Evolutionary conservation across 23 tunicate genomes (phyloP).

Genomic region (Halocynthia roretzi): DNA sequence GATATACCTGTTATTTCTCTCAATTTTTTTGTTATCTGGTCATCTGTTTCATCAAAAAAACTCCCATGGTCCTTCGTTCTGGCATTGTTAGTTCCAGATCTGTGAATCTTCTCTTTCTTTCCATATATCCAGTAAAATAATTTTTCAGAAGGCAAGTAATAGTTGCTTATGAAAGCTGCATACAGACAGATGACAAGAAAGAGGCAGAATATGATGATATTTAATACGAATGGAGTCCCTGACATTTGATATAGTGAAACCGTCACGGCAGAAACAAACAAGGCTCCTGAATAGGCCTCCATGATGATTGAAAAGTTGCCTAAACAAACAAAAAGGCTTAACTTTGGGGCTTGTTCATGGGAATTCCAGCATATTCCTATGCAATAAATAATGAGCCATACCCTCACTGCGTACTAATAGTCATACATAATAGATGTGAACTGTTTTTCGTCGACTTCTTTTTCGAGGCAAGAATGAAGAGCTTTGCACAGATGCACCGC

Average conservation of each 20-base stretch:
- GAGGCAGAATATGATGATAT: conserved; percentile 6
- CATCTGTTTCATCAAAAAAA: conserved; percentile 26
- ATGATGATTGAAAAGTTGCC: not conserved
- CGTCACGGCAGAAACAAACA: not conserved
- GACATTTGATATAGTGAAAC: conserved; percentile 5
- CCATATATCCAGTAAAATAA: conserved; percentile 5
- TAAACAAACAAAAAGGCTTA: not conserved
- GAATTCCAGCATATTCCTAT: no score
- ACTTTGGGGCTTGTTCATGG: no score
- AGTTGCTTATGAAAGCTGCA: not conserved
- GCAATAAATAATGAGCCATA: not conserved
- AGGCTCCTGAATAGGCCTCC: not conserved
- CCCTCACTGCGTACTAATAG: conserved; percentile 16
- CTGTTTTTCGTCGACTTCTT: conserved; percentile 42
- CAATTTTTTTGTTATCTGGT: conserved; percentile 67
- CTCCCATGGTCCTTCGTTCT: not conserved
- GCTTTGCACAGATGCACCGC: conserved; percentile 73
- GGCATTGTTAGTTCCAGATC: not conserved
- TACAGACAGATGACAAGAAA: not conserved
- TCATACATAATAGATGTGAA: conserved; percentile 40
- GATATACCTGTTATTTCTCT: conserved; percentile 39
- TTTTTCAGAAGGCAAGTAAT: conserved; percentile 7
- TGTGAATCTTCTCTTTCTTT: no score
- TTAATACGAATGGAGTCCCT: conserved; percentile 4
- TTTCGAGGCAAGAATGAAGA: conserved; percentile 26